Evolutionary conservation across 2,113 vertebrate species (phyloP).

Genomic region (Leptosomus discolor): DNA sequence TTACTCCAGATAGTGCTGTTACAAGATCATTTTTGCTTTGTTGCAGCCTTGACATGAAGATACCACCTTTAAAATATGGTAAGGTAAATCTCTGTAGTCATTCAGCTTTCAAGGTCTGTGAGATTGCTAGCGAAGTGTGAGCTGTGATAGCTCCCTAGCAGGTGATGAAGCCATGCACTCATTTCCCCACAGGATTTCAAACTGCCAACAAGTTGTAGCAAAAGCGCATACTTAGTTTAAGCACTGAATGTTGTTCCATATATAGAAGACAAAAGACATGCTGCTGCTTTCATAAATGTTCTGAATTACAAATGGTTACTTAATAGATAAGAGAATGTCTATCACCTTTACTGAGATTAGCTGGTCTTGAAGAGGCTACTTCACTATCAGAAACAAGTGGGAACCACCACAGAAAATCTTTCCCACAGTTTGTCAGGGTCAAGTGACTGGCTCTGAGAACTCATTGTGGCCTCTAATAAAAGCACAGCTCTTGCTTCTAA

Average conservation of each 20-base stretch:
- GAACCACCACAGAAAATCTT: not conserved
- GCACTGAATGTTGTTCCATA: not conserved
- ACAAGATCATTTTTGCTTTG: not conserved
- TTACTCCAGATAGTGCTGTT: not conserved
- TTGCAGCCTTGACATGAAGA: not conserved
- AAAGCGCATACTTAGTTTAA: not conserved
- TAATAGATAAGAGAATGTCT: not conserved
- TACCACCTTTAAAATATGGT: not conserved
- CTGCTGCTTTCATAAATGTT: not conserved
- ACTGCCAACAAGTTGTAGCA: not conserved
- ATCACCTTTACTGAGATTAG: slow-evolving; percentile 19
- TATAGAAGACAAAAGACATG: not conserved
- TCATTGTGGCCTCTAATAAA: slow-evolving; percentile 28
- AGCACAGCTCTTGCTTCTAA: slow-evolving; percentile 22
- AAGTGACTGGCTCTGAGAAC: slow-evolving; percentile 26
- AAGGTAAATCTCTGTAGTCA: not conserved
- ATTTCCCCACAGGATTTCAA: not conserved
- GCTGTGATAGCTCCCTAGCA: not conserved
- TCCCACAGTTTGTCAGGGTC: slow-evolving; percentile 17
- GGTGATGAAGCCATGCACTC: not conserved
- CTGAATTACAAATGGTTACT: not conserved
- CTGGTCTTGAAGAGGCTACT: slow-evolving; percentile 1
- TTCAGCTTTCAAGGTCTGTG: not conserved
- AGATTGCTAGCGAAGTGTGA: not conserved
- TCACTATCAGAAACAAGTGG: slow-evolving; percentile 39